Evolutionary conservation across 2,888 invertebrate species (phyloP).

Genomic region (Ochlodes sylvanus): DNA sequence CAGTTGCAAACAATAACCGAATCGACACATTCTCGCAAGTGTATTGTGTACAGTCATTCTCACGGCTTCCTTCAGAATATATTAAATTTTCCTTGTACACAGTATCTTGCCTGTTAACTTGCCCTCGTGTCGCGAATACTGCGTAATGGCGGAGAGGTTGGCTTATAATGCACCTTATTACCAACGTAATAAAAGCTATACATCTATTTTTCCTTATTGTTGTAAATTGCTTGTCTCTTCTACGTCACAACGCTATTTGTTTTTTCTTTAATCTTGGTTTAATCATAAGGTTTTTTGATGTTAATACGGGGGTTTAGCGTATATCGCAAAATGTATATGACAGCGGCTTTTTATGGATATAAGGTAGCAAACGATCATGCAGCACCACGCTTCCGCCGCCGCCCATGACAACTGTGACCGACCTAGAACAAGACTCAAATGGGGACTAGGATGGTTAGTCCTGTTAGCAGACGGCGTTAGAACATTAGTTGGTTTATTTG

Average conservation of each 20-base stretch:
- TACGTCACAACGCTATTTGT: background rate
- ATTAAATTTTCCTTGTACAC: background rate
- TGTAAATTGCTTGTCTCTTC: conserved; percentile 12
- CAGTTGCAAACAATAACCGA: background rate
- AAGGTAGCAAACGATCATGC: too few species aligned
- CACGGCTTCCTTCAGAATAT: conserved; percentile 6
- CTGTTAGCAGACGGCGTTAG: too few species aligned
- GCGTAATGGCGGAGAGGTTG: too few species aligned
- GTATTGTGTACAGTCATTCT: conserved; percentile 1
- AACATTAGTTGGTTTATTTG: too few species aligned
- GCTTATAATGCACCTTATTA: conserved; percentile 5
- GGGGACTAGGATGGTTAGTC: too few species aligned
- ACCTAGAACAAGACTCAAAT: too few species aligned
- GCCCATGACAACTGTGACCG: too few species aligned
- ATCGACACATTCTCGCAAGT: background rate
- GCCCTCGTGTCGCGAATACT: conserved; percentile 4
- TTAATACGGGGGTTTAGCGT: too few species aligned
- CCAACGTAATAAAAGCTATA: background rate
- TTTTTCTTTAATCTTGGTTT: background rate
- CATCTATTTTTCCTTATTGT: background rate
- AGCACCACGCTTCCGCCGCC: too few species aligned
- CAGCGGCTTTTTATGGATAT: too few species aligned
- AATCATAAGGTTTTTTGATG: too few species aligned
- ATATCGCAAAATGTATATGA: too few species aligned
- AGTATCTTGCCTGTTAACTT: conserved; percentile 15